Evolutionary conservation across 2,888 invertebrate species (phyloP).

Genomic region (Pseudoips prasinana): DNA sequence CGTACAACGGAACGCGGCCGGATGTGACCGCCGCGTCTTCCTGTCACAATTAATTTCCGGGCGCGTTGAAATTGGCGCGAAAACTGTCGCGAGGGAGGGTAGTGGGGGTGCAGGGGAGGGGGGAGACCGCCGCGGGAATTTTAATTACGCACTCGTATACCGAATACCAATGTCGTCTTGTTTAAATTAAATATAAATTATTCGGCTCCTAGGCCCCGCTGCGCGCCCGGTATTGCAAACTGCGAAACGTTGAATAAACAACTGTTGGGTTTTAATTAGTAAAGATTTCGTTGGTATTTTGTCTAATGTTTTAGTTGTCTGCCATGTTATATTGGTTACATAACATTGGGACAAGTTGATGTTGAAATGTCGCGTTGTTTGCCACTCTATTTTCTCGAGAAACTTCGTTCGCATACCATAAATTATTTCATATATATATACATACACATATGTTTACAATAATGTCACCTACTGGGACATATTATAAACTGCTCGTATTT

Average conservation of each 20-base stretch:
- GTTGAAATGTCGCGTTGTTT: slow-evolving; percentile 12
- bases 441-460: too few species aligned
- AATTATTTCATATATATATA: too few species aligned
- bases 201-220: slow-evolving; percentile 75
- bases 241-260: slow-evolving; percentile 70
- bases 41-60: slow-evolving; percentile 83
- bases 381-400: slow-evolving; percentile 1
- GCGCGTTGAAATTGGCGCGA: slow-evolving; percentile 82
- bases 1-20: slow-evolving; percentile 73
- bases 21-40: slow-evolving; percentile 80
- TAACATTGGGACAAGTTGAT: slow-evolving; percentile 6
- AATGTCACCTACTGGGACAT: too few species aligned
- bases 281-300: slow-evolving; percentile 55
- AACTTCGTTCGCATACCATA: background rate
- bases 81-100: slow-evolving; percentile 72
- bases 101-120: slow-evolving; percentile 38
- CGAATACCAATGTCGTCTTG: slow-evolving; percentile 82
- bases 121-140: slow-evolving; percentile 76
- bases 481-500: too few species aligned
- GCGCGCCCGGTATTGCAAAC: slow-evolving; percentile 71
- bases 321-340: slow-evolving; percentile 19
- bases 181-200: slow-evolving; percentile 83
- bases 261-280: slow-evolving; percentile 70
- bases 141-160: slow-evolving; percentile 82
- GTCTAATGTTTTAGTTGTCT: slow-evolving; percentile 39